Percentiles rank a stretch among this genome's conserved stretches.
These are phyloP conservation scores for Drosophila albomicans DNA, from an alignment of 1,140 invertebrate genomes.

Conservation along the genomic window DNA sequence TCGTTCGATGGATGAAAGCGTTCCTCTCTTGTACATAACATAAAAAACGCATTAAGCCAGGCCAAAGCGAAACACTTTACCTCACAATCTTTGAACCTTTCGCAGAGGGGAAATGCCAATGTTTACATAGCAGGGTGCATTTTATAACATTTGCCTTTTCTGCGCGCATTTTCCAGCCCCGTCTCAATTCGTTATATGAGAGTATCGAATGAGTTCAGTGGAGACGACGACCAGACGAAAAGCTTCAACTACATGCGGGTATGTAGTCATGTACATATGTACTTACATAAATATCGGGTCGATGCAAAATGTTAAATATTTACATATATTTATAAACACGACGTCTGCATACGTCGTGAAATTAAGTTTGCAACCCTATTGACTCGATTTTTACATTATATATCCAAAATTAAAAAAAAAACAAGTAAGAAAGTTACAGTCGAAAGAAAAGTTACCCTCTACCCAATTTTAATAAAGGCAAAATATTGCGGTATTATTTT, in stretches of 20 bases:
- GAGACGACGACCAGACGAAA: conserved; percentile 24
- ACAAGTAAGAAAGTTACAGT: no score
- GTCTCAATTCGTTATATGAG: neutral
- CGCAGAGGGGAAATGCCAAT: conserved; percentile 63
- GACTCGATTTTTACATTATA: conserved; percentile 3
- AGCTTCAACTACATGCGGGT: conserved; percentile 36
- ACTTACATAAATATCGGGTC: neutral
- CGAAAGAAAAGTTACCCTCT: no score
- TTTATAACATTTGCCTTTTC: conserved; percentile 55
- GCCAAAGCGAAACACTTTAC: conserved; percentile 67
- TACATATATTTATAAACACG: conserved; percentile 7
- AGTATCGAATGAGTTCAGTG: conserved; percentile 38
- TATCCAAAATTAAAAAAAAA: conserved; percentile 48
- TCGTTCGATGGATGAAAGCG: conserved; percentile 60
- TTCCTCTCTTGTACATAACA: conserved; percentile 65
- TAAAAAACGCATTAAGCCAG: conserved; percentile 75
- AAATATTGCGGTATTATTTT: no score
- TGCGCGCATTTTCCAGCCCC: conserved; percentile 34
- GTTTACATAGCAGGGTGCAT: conserved; percentile 78
- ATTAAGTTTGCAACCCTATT: conserved; percentile 45
- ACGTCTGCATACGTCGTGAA: neutral
- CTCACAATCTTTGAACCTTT: conserved; percentile 63
- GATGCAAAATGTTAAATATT: conserved; percentile 9
- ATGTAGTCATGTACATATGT: conserved; percentile 20
- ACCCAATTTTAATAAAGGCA: no score